Evolutionary conservation across 1,140 invertebrate species (phyloP).

Genomic region (Brachionus plicatilis): DNA sequence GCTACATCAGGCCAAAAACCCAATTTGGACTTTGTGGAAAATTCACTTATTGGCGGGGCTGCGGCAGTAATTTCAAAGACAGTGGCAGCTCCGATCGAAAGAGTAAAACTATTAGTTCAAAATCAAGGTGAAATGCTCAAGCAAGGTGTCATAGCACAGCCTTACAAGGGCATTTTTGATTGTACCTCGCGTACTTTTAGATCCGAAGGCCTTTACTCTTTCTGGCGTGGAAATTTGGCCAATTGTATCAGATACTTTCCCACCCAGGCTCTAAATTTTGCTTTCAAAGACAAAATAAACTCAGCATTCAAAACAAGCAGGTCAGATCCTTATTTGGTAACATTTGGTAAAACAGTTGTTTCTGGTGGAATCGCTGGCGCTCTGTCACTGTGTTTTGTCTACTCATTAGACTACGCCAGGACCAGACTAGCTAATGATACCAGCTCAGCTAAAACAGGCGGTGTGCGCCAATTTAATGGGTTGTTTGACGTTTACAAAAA

Average conservation of each 20-base stretch:
- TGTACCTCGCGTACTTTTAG: slow-evolving; percentile 53
- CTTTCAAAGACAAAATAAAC: slow-evolving; percentile 84
- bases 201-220: slow-evolving; percentile 63
- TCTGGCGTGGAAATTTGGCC: slow-evolving; percentile 89
- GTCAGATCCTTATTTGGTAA: slow-evolving; percentile 48
- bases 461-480: slow-evolving; percentile 76
- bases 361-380: slow-evolving; percentile 88
- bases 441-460: slow-evolving; percentile 57
- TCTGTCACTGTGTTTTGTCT: slow-evolving; percentile 85
- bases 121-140: slow-evolving; percentile 58
- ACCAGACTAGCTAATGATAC: slow-evolving; percentile 66
- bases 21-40: slow-evolving; percentile 48
- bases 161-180: slow-evolving; percentile 56
- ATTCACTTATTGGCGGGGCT: slow-evolving; percentile 54
- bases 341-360: slow-evolving; percentile 65
- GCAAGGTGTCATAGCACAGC: slow-evolving; percentile 49
- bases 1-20: background rate
- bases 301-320: slow-evolving; percentile 55
- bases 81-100: slow-evolving; percentile 68
- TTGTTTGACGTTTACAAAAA: slow-evolving; percentile 77
- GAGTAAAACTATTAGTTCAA: slow-evolving; percentile 78
- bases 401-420: slow-evolving; percentile 87
- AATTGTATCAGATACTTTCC: slow-evolving; percentile 79
- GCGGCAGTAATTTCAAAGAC: slow-evolving; percentile 57
- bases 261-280: slow-evolving; percentile 89